A percentile compares a stretch with the other conserved stretches of the same genome.
These are phyloP conservation scores for Samia ricini DNA, from an alignment of 1,140 invertebrate genomes.

Conservation along the genomic window DNA sequence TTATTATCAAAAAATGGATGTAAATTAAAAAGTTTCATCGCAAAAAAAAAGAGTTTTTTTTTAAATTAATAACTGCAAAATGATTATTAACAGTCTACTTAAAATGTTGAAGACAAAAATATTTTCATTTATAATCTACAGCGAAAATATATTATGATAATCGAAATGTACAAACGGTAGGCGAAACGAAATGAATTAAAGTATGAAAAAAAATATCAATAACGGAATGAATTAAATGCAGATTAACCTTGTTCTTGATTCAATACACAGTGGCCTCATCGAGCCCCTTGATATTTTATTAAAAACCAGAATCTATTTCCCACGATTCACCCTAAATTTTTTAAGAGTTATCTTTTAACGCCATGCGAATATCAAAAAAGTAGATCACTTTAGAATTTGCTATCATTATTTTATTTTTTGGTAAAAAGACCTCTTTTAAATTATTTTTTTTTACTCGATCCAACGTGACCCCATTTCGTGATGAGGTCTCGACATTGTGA, in stretches of 20 bases:
- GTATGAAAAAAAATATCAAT: not conserved
- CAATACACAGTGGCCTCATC: constrained; percentile 26
- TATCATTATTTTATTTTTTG: constrained; percentile 49
- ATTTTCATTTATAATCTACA: no score
- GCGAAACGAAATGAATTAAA: no score
- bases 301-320: constrained; percentile 44
- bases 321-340: constrained; percentile 66
- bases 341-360: constrained; percentile 63
- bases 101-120: no score
- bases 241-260: constrained; percentile 54
- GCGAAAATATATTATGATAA: no score
- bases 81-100: no score
- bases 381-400: constrained; percentile 63
- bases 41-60: no score
- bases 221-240: constrained; percentile 58
- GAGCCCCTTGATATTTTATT: constrained; percentile 35
- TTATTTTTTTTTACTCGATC: not conserved
- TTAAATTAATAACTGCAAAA: no score
- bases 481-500: constrained; percentile 69
- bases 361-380: constrained; percentile 41
- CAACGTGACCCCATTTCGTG: constrained; percentile 57
- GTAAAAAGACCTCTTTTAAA: constrained; percentile 14
- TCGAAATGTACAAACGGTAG: no score
- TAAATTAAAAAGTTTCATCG: no score
- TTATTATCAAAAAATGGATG: no score